These are phyloP conservation scores for Temnothorax ravouxi DNA, from an alignment of 2,888 invertebrate genomes.

Conservation along the genomic window DNA sequence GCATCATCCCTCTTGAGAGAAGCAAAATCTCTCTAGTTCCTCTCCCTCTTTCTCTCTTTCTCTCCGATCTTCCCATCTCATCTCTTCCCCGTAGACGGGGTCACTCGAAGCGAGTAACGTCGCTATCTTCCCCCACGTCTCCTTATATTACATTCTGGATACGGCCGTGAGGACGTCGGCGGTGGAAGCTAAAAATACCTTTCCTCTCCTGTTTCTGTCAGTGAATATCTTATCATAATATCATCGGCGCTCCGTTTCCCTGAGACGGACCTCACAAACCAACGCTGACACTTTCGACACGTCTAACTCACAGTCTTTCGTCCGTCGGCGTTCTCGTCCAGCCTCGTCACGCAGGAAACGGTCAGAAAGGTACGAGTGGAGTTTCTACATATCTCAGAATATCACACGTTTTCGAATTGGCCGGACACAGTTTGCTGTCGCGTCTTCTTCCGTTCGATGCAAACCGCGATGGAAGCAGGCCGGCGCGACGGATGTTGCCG, in stretches of 20 bases:
- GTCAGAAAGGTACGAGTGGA: constrained; percentile 45
- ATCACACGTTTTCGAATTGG: constrained; percentile 55
- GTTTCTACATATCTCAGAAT: constrained; percentile 72
- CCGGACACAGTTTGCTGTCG: constrained; percentile 61
- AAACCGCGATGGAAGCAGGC: constrained; percentile 54
- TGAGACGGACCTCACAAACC: constrained; percentile 33
- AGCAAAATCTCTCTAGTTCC: constrained; percentile 59
- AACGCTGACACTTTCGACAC: neutral
- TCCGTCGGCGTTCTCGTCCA: neutral
- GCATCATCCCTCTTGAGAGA: constrained; percentile 46
- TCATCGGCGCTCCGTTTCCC: constrained; percentile 57
- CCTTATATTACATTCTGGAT: constrained; percentile 84
- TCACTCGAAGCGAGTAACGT: constrained; percentile 64
- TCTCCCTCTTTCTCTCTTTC: constrained; percentile 13
- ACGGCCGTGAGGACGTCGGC: constrained; percentile 67
- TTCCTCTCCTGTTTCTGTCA: constrained; percentile 81
- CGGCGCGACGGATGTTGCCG: constrained; percentile 46
- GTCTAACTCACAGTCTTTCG: neutral
- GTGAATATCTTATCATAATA: constrained; percentile 85
- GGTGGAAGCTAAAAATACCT: constrained; percentile 80
- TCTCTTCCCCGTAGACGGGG: constrained; percentile 36
- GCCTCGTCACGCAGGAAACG: neutral
- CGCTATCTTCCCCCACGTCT: constrained; percentile 81
- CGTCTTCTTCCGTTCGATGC: constrained; percentile 63
- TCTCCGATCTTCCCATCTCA: constrained; percentile 34